Percentiles rank a stretch among this genome's conserved stretches.
phyloP scores from a whole-genome alignment of 1,140 invertebrate genomes.

The Drosophila bipectinata region DNA sequence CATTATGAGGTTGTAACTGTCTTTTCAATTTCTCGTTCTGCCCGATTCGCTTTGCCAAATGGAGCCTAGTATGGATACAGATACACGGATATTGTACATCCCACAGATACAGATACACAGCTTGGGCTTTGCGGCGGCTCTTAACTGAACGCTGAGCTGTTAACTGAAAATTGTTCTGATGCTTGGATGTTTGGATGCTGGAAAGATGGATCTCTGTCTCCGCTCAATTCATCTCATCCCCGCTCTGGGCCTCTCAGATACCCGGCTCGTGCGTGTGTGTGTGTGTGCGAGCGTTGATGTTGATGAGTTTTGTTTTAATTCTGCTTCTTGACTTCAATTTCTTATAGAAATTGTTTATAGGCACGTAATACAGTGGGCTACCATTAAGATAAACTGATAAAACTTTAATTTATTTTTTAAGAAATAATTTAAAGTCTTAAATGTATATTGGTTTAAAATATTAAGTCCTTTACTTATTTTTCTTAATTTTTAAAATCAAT shows the following conservation, averaged over 20 bases:
- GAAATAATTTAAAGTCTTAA: no score
- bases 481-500: no score
- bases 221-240: constrained; percentile 26
- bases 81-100: constrained; percentile 5
- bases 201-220: constrained; percentile 65
- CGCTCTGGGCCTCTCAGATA: constrained; percentile 11
- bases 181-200: constrained; percentile 52
- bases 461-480: no score
- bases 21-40: constrained; percentile 82
- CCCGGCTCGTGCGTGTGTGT: constrained; percentile 35
- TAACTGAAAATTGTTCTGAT: constrained; percentile 64
- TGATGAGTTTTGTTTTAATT: constrained; percentile 83
- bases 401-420: no score
- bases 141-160: constrained; percentile 42
- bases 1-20: constrained; percentile 80
- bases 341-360: constrained; percentile 78
- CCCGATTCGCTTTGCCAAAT: constrained; percentile 76
- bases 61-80: constrained; percentile 54
- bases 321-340: constrained; percentile 81
- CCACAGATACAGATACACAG: constrained; percentile 39
- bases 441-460: no score
- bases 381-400: background rate
- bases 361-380: constrained; percentile 57
- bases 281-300: constrained; percentile 43
- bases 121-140: constrained; percentile 18